Conservation (phyloP, 2,797 vertebrate species). For the Channa striata region DNA sequence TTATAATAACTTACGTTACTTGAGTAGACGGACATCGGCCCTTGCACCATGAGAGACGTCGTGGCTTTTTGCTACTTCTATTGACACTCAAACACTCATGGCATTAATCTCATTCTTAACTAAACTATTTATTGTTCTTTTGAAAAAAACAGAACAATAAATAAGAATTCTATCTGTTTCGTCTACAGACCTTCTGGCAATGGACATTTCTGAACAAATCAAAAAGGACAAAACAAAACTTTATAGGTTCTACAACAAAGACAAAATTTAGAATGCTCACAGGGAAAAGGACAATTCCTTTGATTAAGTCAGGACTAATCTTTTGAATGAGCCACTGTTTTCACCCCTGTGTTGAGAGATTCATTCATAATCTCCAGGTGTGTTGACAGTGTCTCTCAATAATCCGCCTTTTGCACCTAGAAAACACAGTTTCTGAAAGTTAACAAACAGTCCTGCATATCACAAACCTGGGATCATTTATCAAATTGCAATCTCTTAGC, state of each 20-base stretch:
- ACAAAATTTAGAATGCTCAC: slow-evolving; percentile 78
- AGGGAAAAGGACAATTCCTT: slow-evolving; percentile 73
- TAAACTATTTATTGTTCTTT: too few species aligned
- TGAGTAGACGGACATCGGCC: too few species aligned
- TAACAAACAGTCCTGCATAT: slow-evolving; percentile 85
- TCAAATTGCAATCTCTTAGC: slow-evolving; percentile 82
- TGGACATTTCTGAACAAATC: slow-evolving; percentile 47
- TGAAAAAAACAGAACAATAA: too few species aligned
- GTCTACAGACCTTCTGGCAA: slow-evolving; percentile 58
- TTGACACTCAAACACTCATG: slow-evolving; percentile 19
- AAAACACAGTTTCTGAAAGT: slow-evolving; percentile 85
- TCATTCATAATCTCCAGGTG: slow-evolving; percentile 74
- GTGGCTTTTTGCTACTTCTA: slow-evolving; percentile 21
- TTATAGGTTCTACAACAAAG: slow-evolving; percentile 41
- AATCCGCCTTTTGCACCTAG: slow-evolving; percentile 78
- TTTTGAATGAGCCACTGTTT: slow-evolving; percentile 34
- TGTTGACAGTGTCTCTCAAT: slow-evolving; percentile 76
- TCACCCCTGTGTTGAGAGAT: slow-evolving; percentile 45
- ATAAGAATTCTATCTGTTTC: slow-evolving; percentile 67
- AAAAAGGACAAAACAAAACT: slow-evolving; percentile 34
- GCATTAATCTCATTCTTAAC: slow-evolving; percentile 37
- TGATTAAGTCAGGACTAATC: slow-evolving; percentile 75
- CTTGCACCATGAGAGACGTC: too few species aligned
- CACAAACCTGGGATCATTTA: slow-evolving; percentile 80
- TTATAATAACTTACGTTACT: slow-evolving; percentile 30